These are phyloP conservation scores for Candoia aspera DNA, from an alignment of 2,113 vertebrate species.

Conservation along the genomic window DNA sequence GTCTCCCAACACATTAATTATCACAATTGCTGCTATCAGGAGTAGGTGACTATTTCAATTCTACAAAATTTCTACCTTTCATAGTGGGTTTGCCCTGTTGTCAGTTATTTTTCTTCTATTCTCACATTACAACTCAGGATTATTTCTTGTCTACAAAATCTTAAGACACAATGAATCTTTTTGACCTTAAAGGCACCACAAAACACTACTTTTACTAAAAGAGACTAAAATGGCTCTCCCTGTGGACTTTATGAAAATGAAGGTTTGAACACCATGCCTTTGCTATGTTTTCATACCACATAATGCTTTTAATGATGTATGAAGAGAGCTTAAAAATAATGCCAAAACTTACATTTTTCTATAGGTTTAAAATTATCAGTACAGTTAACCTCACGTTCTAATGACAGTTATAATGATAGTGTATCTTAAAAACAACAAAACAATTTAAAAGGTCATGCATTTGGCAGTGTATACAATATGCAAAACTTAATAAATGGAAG, in stretches of 20 bases:
- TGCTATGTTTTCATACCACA: neutral
- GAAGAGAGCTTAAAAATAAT: neutral
- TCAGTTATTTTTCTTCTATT: neutral
- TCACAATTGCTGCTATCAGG: neutral
- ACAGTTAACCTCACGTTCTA: neutral
- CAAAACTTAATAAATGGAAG: neutral
- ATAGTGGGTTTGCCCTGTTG: too few species aligned
- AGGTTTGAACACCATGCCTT: constrained; percentile 29
- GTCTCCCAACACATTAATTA: neutral
- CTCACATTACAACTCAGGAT: neutral
- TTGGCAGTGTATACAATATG: neutral
- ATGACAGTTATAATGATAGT: neutral
- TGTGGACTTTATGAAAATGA: neutral
- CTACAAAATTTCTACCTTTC: neutral
- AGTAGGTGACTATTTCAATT: neutral
- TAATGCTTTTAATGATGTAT: neutral
- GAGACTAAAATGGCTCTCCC: neutral
- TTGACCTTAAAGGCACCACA: neutral
- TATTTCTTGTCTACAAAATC: neutral
- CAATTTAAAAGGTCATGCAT: neutral
- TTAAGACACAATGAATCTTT: neutral
- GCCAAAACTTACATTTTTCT: neutral
- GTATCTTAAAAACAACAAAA: neutral
- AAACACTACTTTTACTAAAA: neutral
- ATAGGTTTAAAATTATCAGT: neutral